A percentile compares a stretch with the other conserved stretches of the same genome.
Evolutionary conservation across 2,113 vertebrate species (phyloP).

Genomic region (Myiozetetes cayanensis): DNA sequence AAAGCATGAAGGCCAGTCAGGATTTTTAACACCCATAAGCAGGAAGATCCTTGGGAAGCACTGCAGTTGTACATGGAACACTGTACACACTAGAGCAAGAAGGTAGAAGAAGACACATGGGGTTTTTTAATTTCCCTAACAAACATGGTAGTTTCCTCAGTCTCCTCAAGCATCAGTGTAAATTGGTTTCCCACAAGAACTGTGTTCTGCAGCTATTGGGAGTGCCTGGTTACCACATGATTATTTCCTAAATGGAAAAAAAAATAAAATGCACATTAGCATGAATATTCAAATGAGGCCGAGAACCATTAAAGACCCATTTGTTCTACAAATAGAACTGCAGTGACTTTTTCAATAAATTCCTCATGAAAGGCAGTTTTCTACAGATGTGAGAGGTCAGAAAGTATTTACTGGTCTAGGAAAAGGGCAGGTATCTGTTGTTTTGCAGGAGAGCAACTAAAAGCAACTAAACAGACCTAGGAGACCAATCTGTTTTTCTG

Average conservation of each 20-base stretch:
- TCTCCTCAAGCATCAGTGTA: not conserved
- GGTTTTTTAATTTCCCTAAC: not conserved
- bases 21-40: not conserved
- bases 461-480: not conserved
- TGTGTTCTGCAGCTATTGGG: not conserved
- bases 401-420: not conserved
- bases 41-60: not conserved
- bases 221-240: not conserved
- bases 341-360: not conserved
- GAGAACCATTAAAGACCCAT: constrained; percentile 27
- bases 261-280: constrained; percentile 21
- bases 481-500: not conserved
- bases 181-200: constrained; percentile 35
- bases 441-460: not conserved
- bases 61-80: too few relatives aligned
- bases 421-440: not conserved
- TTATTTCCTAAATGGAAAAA: constrained; percentile 52
- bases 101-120: not conserved
- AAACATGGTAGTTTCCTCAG: not conserved
- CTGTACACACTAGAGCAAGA: not conserved
- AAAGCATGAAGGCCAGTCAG: not conserved
- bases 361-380: not conserved
- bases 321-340: constrained; percentile 43
- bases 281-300: constrained; percentile 32
- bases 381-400: not conserved